Percentiles rank a stretch among this genome's conserved stretches.
Evolutionary conservation across 2,797 vertebrate species (phyloP).

Genomic region (Eulemur rubriventer): DNA sequence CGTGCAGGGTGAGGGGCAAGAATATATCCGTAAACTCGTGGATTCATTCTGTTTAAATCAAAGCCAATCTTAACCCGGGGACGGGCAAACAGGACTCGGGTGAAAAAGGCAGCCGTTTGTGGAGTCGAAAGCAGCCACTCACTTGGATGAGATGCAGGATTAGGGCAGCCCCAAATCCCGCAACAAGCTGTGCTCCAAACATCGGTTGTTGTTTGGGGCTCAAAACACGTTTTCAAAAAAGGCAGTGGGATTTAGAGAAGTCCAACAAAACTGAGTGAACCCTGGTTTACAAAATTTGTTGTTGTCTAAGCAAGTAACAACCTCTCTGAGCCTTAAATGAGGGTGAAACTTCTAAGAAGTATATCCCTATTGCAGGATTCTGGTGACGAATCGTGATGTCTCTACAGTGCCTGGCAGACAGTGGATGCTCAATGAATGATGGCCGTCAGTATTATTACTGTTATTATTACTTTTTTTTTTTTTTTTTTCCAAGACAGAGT

Average conservation of each 20-base stretch:
- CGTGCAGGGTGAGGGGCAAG: neutral
- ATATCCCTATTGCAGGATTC: neutral
- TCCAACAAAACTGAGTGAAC: neutral
- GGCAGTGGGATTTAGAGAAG: neutral
- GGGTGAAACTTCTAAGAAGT: neutral
- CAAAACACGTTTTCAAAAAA: neutral
- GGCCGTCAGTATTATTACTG: neutral
- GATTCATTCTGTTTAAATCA: neutral
- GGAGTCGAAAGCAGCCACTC: conserved; percentile 62
- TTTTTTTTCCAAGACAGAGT: no score
- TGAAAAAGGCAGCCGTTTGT: neutral
- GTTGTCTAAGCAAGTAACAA: neutral
- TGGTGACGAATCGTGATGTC: neutral
- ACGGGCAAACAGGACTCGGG: neutral
- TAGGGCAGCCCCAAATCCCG: neutral
- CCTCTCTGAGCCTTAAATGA: neutral
- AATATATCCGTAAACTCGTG: neutral
- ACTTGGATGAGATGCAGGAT: conserved; percentile 41
- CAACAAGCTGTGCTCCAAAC: neutral
- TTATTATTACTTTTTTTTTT: neutral
- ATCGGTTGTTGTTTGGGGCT: neutral
- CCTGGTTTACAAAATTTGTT: neutral
- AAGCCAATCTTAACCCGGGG: neutral
- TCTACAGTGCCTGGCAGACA: neutral
- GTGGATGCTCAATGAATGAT: neutral